These are phyloP conservation scores for Chrysolina haemoptera DNA, from an alignment of 2,888 invertebrate species.

Conservation along the genomic window DNA sequence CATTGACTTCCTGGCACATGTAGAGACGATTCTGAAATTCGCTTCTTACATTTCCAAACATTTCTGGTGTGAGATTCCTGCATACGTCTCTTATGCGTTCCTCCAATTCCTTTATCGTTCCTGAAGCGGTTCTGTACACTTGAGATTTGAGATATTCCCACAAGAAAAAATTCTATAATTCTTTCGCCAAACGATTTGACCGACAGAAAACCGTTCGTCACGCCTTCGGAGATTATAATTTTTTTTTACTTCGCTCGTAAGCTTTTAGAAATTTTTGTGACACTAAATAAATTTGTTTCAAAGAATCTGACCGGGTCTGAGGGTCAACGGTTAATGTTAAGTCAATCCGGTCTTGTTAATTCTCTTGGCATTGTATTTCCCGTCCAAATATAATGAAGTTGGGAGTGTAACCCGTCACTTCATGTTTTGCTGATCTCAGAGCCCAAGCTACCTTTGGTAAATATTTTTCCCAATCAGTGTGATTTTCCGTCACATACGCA, in stretches of 20 bases:
- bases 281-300: constrained; percentile 17
- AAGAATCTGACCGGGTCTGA: not conserved
- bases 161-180: constrained; percentile 35
- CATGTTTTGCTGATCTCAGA: not conserved
- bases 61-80: no score
- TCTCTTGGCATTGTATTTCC: not conserved
- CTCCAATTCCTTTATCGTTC: no score
- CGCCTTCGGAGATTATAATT: constrained; percentile 28
- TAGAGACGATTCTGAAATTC: no score
- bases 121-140: no score
- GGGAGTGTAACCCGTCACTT: not conserved
- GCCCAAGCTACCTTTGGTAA: not conserved
- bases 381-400: constrained; percentile 30
- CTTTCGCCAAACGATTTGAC: constrained; percentile 30
- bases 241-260: constrained; percentile 16
- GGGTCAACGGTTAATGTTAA: not conserved
- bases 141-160: no score
- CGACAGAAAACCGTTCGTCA: constrained; percentile 16
- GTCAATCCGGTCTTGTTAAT: no score
- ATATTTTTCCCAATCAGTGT: not conserved
- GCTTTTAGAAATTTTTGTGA: constrained; percentile 10
- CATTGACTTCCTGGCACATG: no score
- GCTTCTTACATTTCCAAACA: no score
- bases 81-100: no score
- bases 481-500: not conserved